phyloP scores from a whole-genome alignment of 2,797 vertebrate species.

The Acipenser ruthenus region DNA sequence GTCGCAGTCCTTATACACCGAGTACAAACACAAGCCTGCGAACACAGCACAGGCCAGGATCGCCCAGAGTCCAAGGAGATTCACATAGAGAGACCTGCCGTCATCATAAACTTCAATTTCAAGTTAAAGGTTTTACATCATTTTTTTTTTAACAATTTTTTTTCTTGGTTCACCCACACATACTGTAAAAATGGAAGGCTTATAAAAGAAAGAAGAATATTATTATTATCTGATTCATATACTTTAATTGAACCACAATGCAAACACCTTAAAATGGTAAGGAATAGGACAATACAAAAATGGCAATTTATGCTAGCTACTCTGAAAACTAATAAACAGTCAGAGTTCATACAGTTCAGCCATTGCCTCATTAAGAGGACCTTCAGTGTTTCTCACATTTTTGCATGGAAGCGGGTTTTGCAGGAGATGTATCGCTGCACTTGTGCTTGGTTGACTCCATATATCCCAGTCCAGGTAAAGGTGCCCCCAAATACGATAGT shows the following conservation, averaged over 20 bases:
- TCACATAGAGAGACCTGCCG: conserved; percentile 78
- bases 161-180: not conserved
- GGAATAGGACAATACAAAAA: too few relatives aligned
- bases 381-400: conserved; percentile 69
- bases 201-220: not conserved
- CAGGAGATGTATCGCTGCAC: conserved; percentile 93
- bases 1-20: conserved; percentile 81
- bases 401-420: conserved; percentile 78
- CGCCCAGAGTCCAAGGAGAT: conserved; percentile 76
- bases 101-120: too few relatives aligned
- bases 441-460: conserved; percentile 86
- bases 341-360: too few relatives aligned
- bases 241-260: too few relatives aligned
- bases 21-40: conserved; percentile 77
- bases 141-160: too few relatives aligned
- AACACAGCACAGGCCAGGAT: conserved; percentile 67
- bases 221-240: too few relatives aligned
- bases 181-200: not conserved
- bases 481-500: conserved; percentile 77
- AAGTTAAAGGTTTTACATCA: too few relatives aligned
- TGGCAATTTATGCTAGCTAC: too few relatives aligned
- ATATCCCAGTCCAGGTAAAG: conserved; percentile 79
- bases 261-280: too few relatives aligned
- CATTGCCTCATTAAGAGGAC: not conserved
- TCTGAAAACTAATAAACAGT: too few relatives aligned